Base-by-base conservation (phyloP, 1,140 invertebrate species). In the Drosophila nannoptera region DNA sequence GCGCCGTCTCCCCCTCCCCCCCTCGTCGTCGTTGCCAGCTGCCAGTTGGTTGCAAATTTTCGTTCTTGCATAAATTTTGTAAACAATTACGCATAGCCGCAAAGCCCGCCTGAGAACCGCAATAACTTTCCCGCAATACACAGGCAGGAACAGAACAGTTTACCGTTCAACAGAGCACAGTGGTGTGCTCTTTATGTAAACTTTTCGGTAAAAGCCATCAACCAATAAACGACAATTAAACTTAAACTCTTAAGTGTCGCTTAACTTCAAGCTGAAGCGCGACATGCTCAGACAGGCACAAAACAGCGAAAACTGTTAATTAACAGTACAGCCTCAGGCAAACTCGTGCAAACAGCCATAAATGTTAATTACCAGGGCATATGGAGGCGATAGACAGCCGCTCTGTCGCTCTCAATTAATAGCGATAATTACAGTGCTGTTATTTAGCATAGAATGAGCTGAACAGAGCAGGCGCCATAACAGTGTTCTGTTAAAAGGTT, bases 41-140 rank as follows among this genome's bases (percentile, higher is more conserved):
- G n/a, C n/a, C n/a, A n/a, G n/a, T 14, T 43, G 54, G 29, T 33
- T 56, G 54, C 54, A 42, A 59, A 59, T 59, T 59, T 59, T 11
- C 7, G 32, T 46, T 59, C 35, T 69, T 63, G 65, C 65, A 75
- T 45, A 75, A n/a, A 69, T 58, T 59, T 75, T 75, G 42, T 69
- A 75, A 69, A 75, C 65, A 69, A 75, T 75, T 74, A 74, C 71
- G 63, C 33, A 56, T 66, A 50, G 67, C 48, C 70, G 61, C 71
- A 73, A 29, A 38, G 42, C 32, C 11, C 32, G 45, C 33, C 7
- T n/a, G 7, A 60, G 16, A 16, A 0, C 38, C 22, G 11, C 54
- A 45, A 58, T 14, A 59, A 59, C 16, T 36, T 48, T 11, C 8
- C 12, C 56, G 56, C 56, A 59, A 22, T 38, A 38, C 8, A 12